Evolutionary conservation across 1,140 invertebrate genomes (phyloP).

Genomic region (Anastatus disparis): DNA sequence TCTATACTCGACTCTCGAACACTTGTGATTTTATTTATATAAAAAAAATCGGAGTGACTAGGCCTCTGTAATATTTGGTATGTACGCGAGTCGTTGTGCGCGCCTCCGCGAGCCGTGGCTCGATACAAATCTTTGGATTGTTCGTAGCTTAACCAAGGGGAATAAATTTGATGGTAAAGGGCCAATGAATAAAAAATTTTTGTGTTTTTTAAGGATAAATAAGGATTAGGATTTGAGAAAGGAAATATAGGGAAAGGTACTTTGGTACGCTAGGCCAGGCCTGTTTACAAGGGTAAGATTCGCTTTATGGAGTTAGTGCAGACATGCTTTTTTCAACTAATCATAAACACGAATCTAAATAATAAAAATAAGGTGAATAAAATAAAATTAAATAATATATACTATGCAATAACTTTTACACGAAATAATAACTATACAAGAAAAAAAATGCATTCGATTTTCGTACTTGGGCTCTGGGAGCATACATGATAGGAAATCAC

Average conservation of each 20-base stretch:
- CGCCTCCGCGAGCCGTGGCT: slow-evolving; percentile 44
- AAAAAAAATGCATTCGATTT: slow-evolving; percentile 22
- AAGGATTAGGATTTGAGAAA: slow-evolving; percentile 31
- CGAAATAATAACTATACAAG: slow-evolving; percentile 38
- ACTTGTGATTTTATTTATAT: slow-evolving; percentile 20
- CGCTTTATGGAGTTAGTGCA: slow-evolving; percentile 57
- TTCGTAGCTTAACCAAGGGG: slow-evolving; percentile 28
- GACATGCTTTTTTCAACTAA: slow-evolving; percentile 59
- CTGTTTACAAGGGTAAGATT: slow-evolving; percentile 50
- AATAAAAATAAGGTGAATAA: slow-evolving; percentile 44
- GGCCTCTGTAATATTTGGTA: slow-evolving; percentile 59
- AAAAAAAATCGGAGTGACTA: slow-evolving; percentile 52
- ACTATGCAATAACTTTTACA: slow-evolving; percentile 49
- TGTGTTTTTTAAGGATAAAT: background rate
- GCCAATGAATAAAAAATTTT: background rate
- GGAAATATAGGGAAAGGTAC: slow-evolving; percentile 48
- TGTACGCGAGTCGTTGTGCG: slow-evolving; percentile 44
- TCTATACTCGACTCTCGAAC: slow-evolving; percentile 23
- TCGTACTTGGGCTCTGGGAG: slow-evolving; percentile 38
- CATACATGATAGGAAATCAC: background rate
- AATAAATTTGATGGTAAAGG: background rate
- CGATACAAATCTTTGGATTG: slow-evolving; percentile 60
- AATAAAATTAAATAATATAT: slow-evolving; percentile 53
- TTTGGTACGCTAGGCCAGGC: slow-evolving; percentile 68
- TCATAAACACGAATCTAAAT: slow-evolving; percentile 53